Evolutionary conservation across 2,113 vertebrate species (phyloP).

Genomic region (Scalopus aquaticus): DNA sequence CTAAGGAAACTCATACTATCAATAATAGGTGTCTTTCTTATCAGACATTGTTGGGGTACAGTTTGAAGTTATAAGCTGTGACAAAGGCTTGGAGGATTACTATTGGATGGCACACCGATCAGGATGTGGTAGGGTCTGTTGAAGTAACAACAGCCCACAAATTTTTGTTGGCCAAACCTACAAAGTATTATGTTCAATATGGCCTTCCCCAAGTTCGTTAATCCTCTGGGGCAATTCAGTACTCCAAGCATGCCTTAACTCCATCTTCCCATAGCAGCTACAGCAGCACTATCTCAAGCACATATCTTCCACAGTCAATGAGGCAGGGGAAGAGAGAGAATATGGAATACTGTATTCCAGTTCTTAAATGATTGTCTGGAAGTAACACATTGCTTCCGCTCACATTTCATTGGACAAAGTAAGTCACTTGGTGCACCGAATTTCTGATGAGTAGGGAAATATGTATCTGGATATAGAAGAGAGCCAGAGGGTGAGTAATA

Average conservation of each 20-base stretch:
- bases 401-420: not conserved
- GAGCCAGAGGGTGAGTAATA: not conserved
- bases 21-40: not conserved
- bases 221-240: not conserved
- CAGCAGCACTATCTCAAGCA: not conserved
- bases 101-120: not conserved
- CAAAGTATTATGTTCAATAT: not conserved
- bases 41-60: not conserved
- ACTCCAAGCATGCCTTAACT: not conserved
- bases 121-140: not conserved
- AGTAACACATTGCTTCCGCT: not conserved
- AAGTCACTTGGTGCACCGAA: not conserved
- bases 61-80: not conserved
- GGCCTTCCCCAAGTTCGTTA: not conserved
- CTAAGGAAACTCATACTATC: not conserved
- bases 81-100: not conserved
- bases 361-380: not conserved
- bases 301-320: not conserved
- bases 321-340: too few relatives aligned
- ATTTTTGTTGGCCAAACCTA: not conserved
- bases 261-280: not conserved
- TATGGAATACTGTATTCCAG: not conserved
- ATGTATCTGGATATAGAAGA: not conserved
- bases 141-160: not conserved
- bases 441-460: not conserved